Base-by-base conservation (phyloP, 2,113 vertebrate species). In the Anseranas semipalmata region DNA sequence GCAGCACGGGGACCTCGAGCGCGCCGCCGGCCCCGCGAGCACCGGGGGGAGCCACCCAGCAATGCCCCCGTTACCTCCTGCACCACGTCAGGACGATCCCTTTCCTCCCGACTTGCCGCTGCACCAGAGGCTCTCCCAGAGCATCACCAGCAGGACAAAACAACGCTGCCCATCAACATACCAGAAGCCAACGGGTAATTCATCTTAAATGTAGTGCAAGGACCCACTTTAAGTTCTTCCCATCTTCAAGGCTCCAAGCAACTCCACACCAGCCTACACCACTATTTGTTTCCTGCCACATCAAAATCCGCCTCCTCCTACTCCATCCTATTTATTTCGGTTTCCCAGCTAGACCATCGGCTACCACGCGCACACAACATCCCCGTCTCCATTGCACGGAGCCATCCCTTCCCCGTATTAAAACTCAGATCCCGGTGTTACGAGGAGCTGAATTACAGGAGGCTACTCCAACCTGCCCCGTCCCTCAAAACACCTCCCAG, bases 21-120 rank as follows among this genome's bases (percentile, higher is more conserved):
- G 2, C 5, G 6, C 25, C 33, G 27, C n/a, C 8, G 18, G 10
- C 9, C 0, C 45, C 0, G 3, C 4, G n/a, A n/a, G n/a, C n/a
- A n/a, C 39, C n/a, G 1, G 0, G 32, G 27, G 7, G 14, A 5
- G n/a, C 3, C 35, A 33, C 7, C 37, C 66, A 37, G 32, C 0
- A 3, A 32, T 3, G n/a, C n/a, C 46, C 12, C 7, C 15, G 45
- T 10, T 48, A 41, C 43, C 30, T 70, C 58, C 59, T 10, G 7
- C 18, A 27, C 33, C 7, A 5, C 12, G 33, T 24, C 30, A 4
- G 27, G 33, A 22, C 16, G 16, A 22, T 7, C 50, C 74, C 45
- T 41, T 24, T 53, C 48, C 43, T 48, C 45, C 18, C 6, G 27
- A 15, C 43, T 41, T 30, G 13, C 15, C 14, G 45, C 13, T n/a